These are phyloP conservation scores for Ascidia mentula DNA, from an alignment of 23 tunicate species.

Conservation along the genomic window DNA sequence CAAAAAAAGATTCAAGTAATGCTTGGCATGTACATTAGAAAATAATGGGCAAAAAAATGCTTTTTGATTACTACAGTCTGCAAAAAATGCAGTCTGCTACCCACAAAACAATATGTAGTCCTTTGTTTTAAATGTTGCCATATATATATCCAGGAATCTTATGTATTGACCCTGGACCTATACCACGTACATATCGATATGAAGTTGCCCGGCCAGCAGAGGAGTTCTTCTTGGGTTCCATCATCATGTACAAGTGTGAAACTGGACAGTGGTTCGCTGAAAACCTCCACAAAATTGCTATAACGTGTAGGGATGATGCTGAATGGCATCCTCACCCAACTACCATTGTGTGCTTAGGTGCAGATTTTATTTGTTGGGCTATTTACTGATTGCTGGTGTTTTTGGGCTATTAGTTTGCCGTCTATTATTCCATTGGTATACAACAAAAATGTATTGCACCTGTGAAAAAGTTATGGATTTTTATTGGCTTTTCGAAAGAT, in stretches of 20 bases:
- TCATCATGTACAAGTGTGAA: constrained; percentile 46
- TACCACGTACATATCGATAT: constrained; percentile 36
- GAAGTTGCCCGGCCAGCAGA: constrained; percentile 23
- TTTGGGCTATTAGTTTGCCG: too few species aligned
- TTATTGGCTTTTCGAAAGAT: too few species aligned
- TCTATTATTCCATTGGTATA: too few species aligned
- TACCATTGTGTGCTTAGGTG: constrained; percentile 39
- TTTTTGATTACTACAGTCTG: too few species aligned
- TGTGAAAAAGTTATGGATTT: too few species aligned
- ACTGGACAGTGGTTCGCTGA: constrained; percentile 31
- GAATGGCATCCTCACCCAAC: constrained; percentile 65
- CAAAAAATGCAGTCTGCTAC: neutral
- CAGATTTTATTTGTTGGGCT: too few species aligned
- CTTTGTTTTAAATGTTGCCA: neutral
- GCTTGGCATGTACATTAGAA: too few species aligned
- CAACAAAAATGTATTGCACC: too few species aligned
- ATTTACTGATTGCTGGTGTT: too few species aligned
- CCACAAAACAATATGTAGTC: too few species aligned
- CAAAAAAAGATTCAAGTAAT: too few species aligned
- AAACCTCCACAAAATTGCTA: constrained; percentile 34
- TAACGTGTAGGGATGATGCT: constrained; percentile 75
- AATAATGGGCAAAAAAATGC: too few species aligned
- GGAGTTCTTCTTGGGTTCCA: constrained; percentile 39
- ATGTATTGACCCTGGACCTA: constrained; percentile 50
- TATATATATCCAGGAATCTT: constrained; percentile 21